Base-by-base conservation (phyloP, 2,113 vertebrate genomes). In the Rhegmatorhina hoffmannsi region DNA sequence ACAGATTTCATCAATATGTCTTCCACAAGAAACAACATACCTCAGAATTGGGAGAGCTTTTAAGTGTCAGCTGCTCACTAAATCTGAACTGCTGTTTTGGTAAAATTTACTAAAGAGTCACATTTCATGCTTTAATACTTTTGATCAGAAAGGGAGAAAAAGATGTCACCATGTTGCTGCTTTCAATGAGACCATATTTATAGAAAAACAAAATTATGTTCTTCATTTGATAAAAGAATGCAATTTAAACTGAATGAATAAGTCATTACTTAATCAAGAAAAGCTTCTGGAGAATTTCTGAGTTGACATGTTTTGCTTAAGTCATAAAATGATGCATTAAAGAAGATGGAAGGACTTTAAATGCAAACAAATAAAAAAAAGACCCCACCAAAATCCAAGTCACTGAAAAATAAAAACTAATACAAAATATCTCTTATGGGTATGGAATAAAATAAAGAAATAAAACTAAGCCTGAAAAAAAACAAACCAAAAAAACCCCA, bases 101-200 rank as follows among this genome's bases (percentile, higher is more conserved):
- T 55, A 53, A 73, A 49, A n/a, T 60, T 17, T n/a, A 52, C 18
- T 80, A 34, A 60, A 43, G 24, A 1, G 4, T 40, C 18, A 46
- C 8, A 50, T 21, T 72, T 89, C 34, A 34, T 38, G 20, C 33
- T 33, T 73, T 58, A 68, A 68, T 52, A 10, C 8, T 5, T 70
- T 9, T 62, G 15, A 40, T 26, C 34, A 85, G 28, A 84, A n/a
- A 59, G 14, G 18, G 13, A 47, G 50, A 40, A 52, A 46, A 64
- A 31, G 10, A 29, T 56, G 4, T 66, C 1, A 4, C 1, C 6
- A 29, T 3, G 20, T 55, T 53, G 6, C 9, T 55, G 12, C 6
- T 75, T 89, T 66, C 14, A 38, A 14, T 44, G 13, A 64, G 31
- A 36, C 9, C 6, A 13, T n/a, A 66, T 59, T 17, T n/a, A 11